Evolutionary conservation across 1,140 invertebrate species (phyloP).

Genomic region (Zophobas morio): DNA sequence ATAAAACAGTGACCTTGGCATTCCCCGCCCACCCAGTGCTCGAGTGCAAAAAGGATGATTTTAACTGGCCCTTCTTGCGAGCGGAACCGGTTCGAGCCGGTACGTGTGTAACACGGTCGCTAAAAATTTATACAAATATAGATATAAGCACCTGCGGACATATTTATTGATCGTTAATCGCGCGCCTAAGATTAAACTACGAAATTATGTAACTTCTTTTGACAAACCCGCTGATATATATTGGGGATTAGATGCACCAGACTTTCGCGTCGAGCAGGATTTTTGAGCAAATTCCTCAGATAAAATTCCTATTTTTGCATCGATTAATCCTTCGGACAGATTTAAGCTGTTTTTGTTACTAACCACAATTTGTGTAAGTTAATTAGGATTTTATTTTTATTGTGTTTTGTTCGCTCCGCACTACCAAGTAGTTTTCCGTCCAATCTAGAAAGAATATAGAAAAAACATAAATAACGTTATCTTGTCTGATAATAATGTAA

Average conservation of each 20-base stretch:
- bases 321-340: conserved; percentile 3
- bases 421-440: conserved; percentile 16
- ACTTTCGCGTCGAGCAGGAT: conserved; percentile 10
- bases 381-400: conserved; percentile 30
- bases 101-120: not conserved
- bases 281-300: conserved; percentile 15
- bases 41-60: conserved; percentile 2
- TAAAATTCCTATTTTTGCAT: conserved; percentile 5
- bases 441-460: conserved; percentile 2
- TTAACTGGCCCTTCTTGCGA: not conserved
- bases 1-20: conserved; percentile 4
- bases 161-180: conserved; percentile 20
- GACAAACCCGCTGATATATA: conserved; percentile 13
- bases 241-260: conserved; percentile 22
- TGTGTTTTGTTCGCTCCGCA: conserved; percentile 5
- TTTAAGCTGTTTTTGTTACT: conserved; percentile 20
- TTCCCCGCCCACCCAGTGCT: not conserved
- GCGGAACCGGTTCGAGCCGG: not conserved
- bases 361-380: conserved; percentile 27
- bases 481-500: conserved; percentile 16
- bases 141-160: not conserved
- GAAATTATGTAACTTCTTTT: conserved; percentile 25
- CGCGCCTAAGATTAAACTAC: conserved; percentile 2
- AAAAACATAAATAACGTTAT: conserved; percentile 23
- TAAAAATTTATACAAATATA: not conserved